A percentile compares a stretch with the other conserved stretches of the same genome.
phyloP scores from a whole-genome alignment of 2,888 invertebrate genomes.

The Catotricha subobsoleta region DNA sequence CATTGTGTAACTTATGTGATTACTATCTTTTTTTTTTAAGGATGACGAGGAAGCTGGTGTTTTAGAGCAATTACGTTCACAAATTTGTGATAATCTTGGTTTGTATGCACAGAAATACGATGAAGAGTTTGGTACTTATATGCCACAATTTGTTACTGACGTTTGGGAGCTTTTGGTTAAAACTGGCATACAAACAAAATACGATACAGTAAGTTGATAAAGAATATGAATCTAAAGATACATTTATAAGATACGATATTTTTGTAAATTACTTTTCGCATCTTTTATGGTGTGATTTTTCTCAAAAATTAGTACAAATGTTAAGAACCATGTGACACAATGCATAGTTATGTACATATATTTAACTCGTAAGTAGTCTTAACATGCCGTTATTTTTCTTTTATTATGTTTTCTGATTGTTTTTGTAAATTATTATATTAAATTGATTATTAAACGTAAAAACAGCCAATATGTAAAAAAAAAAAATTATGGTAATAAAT shows the following conservation, averaged over 20 bases:
- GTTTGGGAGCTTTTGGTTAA: conserved; percentile 82
- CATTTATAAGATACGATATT: neutral
- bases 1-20: conserved; percentile 5
- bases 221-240: neutral
- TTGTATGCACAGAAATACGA: conserved; percentile 96
- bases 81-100: conserved; percentile 88
- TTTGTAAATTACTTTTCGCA: too few relatives aligned
- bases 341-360: too few relatives aligned
- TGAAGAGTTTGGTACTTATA: conserved; percentile 83
- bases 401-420: too few relatives aligned
- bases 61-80: conserved; percentile 79
- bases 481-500: too few relatives aligned
- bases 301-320: too few relatives aligned
- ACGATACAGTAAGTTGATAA: conserved; percentile 68
- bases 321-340: too few relatives aligned
- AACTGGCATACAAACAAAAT: conserved; percentile 72
- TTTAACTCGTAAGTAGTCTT: too few relatives aligned
- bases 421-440: too few relatives aligned
- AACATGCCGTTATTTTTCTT: too few relatives aligned
- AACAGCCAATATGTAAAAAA: too few relatives aligned
- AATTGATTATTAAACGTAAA: too few relatives aligned
- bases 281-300: too few relatives aligned
- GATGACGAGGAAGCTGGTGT: conserved; percentile 75
- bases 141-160: conserved; percentile 82
- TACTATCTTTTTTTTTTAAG: conserved; percentile 26